These are phyloP conservation scores for Gymnogyps californianus DNA, from an alignment of 2,113 vertebrate species.

Conservation along the genomic window DNA sequence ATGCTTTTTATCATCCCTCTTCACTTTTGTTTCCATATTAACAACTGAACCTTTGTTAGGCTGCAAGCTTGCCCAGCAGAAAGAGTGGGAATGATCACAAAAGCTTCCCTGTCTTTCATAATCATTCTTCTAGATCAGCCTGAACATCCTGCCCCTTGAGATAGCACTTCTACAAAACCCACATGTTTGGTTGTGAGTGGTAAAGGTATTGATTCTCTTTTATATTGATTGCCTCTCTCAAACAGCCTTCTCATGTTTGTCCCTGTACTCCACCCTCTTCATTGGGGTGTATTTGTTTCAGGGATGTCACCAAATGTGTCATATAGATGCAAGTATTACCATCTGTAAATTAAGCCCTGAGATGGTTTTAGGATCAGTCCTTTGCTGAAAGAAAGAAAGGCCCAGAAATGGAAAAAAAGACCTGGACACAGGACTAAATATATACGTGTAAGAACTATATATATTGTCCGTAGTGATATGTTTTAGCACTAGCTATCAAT, in stretches of 20 bases:
- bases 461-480: background rate
- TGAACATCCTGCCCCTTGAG: background rate
- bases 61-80: background rate
- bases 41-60: background rate
- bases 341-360: background rate
- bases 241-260: background rate
- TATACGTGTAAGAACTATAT: background rate
- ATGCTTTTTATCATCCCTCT: background rate
- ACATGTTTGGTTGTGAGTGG: background rate
- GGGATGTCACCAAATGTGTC: background rate
- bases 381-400: background rate
- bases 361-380: background rate
- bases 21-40: background rate
- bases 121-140: background rate
- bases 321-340: background rate
- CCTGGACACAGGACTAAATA: background rate
- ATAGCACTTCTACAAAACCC: background rate
- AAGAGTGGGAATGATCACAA: background rate
- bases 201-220: background rate
- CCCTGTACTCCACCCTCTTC: background rate
- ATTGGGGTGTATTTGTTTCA: background rate
- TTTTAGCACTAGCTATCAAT: background rate
- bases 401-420: background rate
- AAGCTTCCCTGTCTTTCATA: background rate
- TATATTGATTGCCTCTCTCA: background rate